Evolutionary conservation across 2,113 vertebrate species (phyloP).

Genomic region (Notarius lentiginosus): DNA sequence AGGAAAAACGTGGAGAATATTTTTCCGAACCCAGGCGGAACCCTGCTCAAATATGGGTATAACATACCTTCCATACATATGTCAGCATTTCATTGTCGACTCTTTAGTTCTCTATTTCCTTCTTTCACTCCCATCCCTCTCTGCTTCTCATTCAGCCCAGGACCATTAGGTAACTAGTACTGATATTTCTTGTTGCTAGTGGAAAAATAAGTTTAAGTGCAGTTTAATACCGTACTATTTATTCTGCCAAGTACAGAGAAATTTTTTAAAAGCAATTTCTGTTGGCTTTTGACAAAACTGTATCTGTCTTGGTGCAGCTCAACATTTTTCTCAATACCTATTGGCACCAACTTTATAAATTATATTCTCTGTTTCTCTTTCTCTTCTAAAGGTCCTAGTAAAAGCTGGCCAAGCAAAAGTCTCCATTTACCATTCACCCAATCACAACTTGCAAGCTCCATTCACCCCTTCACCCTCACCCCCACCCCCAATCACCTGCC

Average conservation of each 20-base stretch:
- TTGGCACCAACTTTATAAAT: slow-evolving; percentile 20
- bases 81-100: neutral
- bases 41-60: neutral
- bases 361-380: slow-evolving; percentile 1
- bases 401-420: slow-evolving; percentile 11
- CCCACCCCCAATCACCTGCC: too few relatives aligned
- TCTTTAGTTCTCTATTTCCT: neutral
- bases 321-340: neutral
- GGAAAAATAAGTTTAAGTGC: slow-evolving; percentile 29
- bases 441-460: neutral
- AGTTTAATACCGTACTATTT: slow-evolving; percentile 29
- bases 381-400: neutral
- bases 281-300: slow-evolving; percentile 10
- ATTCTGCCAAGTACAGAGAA: slow-evolving; percentile 13
- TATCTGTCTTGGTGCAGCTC: slow-evolving; percentile 11
- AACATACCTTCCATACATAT: neutral
- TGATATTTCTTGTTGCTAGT: slow-evolving; percentile 34
- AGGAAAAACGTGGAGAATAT: too few relatives aligned
- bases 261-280: neutral
- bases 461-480: neutral
- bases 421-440: neutral
- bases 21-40: too few relatives aligned
- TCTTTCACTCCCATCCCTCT: neutral
- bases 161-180: slow-evolving; percentile 33
- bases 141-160: neutral